Conservation (phyloP, 2,888 invertebrate genomes). For the Scaptomyza reducta region DNA sequence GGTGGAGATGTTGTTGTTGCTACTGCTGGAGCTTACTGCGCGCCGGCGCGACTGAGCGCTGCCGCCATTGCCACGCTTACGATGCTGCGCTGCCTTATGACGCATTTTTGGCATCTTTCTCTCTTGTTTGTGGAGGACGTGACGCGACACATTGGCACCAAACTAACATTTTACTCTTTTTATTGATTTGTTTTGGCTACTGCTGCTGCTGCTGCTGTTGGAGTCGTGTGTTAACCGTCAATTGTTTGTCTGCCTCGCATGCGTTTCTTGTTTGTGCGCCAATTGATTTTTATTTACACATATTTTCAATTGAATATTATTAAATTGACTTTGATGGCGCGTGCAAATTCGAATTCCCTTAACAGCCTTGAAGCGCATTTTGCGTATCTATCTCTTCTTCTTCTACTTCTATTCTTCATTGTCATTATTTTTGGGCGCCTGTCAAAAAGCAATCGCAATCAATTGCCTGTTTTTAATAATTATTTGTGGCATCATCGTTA, state of each 20-base stretch:
- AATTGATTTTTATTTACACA: constrained; percentile 76
- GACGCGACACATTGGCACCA: constrained; percentile 69
- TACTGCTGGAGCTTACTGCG: not conserved
- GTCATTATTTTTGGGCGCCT: constrained; percentile 34
- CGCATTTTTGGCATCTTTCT: constrained; percentile 55
- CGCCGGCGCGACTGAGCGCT: constrained; percentile 54
- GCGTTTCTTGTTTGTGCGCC: constrained; percentile 50
- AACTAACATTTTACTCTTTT: constrained; percentile 34
- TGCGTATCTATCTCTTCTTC: constrained; percentile 26
- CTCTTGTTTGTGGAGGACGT: constrained; percentile 46
- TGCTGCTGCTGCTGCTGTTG: constrained; percentile 15
- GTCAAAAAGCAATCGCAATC: constrained; percentile 14
- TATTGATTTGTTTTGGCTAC: constrained; percentile 74
- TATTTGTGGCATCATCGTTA: constrained; percentile 30
- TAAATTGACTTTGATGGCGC: constrained; percentile 77
- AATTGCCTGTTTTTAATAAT: constrained; percentile 20
- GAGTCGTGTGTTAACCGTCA: constrained; percentile 36
- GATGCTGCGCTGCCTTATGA: constrained; percentile 60
- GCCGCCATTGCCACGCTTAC: constrained; percentile 20
- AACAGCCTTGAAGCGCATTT: constrained; percentile 65
- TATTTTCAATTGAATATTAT: constrained; percentile 75
- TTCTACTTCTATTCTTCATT: constrained; percentile 15
- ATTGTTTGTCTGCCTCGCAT: constrained; percentile 37
- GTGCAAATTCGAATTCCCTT: constrained; percentile 65
- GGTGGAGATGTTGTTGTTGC: constrained; percentile 41